Base-by-base conservation (phyloP, 64 coral and sea anemone genomes). In the Porites lutea region DNA sequence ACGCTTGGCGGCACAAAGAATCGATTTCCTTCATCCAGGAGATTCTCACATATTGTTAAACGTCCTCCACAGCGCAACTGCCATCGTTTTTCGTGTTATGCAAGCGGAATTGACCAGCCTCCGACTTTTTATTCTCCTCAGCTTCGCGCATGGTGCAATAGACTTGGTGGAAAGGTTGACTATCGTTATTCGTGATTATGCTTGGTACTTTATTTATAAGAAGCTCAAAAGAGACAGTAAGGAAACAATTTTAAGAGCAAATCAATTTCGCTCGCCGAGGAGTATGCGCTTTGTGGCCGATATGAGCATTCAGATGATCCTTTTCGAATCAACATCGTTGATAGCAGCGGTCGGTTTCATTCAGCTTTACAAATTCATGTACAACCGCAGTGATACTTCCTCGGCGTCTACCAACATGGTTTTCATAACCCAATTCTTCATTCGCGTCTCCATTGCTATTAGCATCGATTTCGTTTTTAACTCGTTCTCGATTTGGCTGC, bases 201-300 rank as follows among this genome's bases (percentile, higher is more conserved):
- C 86, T 1, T 96, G 91, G 91, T 87, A 93, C 81, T 75, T 90
- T 89, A 64, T 96, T 69, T 95, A 91, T 54, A 90, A 88, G 65
- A 90, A 92, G 20, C 0, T 91, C 23, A 61, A 82, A 48, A n/a
- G 79, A 19, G 21, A 82, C 21, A 57, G 44, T 54, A 89, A 21
- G 23, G 22, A 48, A 15, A n/a, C 6, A 10, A 64, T 46, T 1
- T 77, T 86, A 3, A 79, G 53, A 14, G 79, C 78, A 15, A 37
- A 37, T 37, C 27, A 37, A 37, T 37, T 37, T 37, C 27, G 27
- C 20, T 89, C 79, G 8, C 91, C 95, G 22, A 69, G 91, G 59
- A 96, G 90, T 79, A 92, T 86, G 53, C 72, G 94, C 54, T 89
- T 96, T 18, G 82, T 96, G 3, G 95, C 95, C 22, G 95, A 93